Evolutionary conservation across 2,888 invertebrate genomes (phyloP).

Genomic region (Polydrusus pterygomalis): DNA sequence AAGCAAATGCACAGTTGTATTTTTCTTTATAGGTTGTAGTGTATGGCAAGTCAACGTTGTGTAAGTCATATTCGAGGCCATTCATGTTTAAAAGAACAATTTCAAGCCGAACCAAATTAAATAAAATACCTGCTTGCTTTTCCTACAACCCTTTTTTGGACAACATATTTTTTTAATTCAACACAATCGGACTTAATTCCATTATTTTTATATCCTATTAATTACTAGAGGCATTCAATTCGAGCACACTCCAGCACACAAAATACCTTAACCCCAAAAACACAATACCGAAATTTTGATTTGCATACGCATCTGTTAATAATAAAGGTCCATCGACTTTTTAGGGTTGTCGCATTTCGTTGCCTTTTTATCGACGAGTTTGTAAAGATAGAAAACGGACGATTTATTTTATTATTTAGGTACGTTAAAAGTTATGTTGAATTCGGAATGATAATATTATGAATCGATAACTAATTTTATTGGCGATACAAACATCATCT

Average conservation of each 20-base stretch:
- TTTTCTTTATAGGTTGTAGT: background rate
- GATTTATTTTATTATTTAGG: too few species aligned
- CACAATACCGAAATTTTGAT: slow-evolving; percentile 45
- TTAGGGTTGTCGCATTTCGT: slow-evolving; percentile 22
- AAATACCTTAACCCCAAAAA: slow-evolving; percentile 42
- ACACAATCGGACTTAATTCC: slow-evolving; percentile 37
- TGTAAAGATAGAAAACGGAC: background rate
- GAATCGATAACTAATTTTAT: too few species aligned
- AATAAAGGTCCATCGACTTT: slow-evolving; percentile 36
- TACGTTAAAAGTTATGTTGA: too few species aligned
- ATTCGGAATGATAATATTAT: too few species aligned
- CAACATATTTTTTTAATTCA: background rate
- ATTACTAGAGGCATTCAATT: slow-evolving; percentile 31
- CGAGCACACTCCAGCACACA: slow-evolving; percentile 42
- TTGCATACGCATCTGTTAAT: slow-evolving; percentile 51
- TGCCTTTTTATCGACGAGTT: slow-evolving; percentile 2
- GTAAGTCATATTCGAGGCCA: background rate
- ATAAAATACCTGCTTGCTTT: background rate
- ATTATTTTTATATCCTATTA: slow-evolving; percentile 45
- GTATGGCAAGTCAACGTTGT: background rate
- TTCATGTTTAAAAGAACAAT: background rate
- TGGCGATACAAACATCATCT: too few species aligned
- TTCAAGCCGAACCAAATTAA: background rate
- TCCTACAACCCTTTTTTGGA: background rate
- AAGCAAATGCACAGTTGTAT: background rate